These are phyloP conservation scores for Sprattus sprattus DNA, from an alignment of 2,113 vertebrate genomes.

Conservation along the genomic window DNA sequence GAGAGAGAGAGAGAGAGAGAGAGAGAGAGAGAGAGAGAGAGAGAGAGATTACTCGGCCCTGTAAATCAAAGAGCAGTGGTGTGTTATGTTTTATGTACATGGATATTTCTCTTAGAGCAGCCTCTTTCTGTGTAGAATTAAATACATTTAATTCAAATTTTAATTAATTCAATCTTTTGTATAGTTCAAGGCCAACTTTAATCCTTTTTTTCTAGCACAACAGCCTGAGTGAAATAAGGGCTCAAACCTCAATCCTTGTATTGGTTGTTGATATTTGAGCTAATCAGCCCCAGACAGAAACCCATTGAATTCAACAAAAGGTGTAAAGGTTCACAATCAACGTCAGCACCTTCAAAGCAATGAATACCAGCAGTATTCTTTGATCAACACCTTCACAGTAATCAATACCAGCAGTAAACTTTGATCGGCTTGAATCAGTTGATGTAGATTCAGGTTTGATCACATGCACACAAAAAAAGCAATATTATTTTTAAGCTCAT, in stretches of 20 bases:
- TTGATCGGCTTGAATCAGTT: too few relatives aligned
- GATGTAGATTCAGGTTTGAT: too few relatives aligned
- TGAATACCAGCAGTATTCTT: background rate
- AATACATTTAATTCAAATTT: too few relatives aligned
- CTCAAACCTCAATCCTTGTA: too few relatives aligned
- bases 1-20: background rate
- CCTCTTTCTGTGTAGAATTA: too few relatives aligned
- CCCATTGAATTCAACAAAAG: background rate
- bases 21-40: background rate
- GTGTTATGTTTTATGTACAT: background rate
- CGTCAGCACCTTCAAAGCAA: background rate
- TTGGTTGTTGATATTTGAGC: too few relatives aligned
- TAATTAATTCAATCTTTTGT: too few relatives aligned
- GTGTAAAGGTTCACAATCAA: background rate
- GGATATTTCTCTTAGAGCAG: background rate
- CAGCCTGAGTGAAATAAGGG: too few relatives aligned
- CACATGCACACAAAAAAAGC: background rate
- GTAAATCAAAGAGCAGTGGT: background rate
- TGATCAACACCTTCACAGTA: background rate
- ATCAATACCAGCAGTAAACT: background rate
- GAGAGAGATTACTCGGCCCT: background rate
- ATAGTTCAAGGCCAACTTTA: too few relatives aligned
- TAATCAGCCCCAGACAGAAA: too few relatives aligned
- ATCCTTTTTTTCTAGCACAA: too few relatives aligned
- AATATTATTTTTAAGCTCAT: background rate